These are phyloP conservation scores for Gasterosteus aculeatus DNA, from an alignment of 2,113 vertebrate species.

Conservation along the genomic window DNA sequence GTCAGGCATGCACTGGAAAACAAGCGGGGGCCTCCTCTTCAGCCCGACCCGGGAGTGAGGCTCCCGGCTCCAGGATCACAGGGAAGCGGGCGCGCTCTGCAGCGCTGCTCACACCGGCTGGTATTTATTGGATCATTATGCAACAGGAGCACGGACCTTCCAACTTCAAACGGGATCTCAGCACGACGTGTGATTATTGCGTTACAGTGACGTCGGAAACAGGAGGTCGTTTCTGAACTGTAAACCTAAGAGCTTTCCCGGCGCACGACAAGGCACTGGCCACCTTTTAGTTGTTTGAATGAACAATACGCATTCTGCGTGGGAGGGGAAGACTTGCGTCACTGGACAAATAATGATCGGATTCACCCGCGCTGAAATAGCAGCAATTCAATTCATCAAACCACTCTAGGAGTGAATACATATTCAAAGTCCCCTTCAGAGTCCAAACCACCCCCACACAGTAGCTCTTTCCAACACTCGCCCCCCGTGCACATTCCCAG, in stretches of 20 bases:
- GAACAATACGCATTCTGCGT: conserved; percentile 47
- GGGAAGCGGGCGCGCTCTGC: conserved; percentile 27
- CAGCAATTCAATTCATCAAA: conserved; percentile 23
- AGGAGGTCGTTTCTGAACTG: conserved; percentile 46
- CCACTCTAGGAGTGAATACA: conserved; percentile 17
- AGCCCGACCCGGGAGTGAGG: conserved; percentile 42
- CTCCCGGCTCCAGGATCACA: conserved; percentile 42
- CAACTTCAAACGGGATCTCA: conserved; percentile 33
- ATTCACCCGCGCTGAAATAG: conserved; percentile 33
- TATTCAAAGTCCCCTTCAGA: conserved; percentile 34
- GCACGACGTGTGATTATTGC: conserved; percentile 41
- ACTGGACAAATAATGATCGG: conserved; percentile 30
- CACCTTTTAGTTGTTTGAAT: neutral
- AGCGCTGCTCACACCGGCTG: neutral
- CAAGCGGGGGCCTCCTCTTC: conserved; percentile 76
- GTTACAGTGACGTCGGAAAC: conserved; percentile 23
- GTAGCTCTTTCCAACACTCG: conserved; percentile 32
- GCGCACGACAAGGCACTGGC: conserved; percentile 8
- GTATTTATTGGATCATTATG: conserved; percentile 27
- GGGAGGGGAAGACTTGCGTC: conserved; percentile 35
- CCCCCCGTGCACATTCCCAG: conserved; percentile 26
- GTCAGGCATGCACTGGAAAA: conserved; percentile 76
- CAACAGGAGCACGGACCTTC: conserved; percentile 17
- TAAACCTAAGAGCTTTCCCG: conserved; percentile 31
- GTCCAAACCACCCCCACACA: neutral